Conservation (phyloP, 2,797 vertebrate species). For the Triplophysa bombifrons region DNA sequence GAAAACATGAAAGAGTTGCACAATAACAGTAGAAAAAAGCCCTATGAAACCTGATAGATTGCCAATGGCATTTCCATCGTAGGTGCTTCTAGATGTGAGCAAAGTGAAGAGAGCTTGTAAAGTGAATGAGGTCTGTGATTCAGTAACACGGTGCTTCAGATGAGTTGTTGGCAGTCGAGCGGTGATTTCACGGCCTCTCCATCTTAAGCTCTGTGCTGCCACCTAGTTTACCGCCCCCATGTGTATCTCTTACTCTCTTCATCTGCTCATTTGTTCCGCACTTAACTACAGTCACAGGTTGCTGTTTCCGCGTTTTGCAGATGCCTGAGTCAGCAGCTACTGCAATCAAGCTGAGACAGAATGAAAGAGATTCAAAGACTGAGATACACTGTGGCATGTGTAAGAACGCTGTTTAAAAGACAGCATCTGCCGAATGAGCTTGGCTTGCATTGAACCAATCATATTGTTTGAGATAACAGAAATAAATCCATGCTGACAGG, state of each 20-base stretch:
- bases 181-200: neutral
- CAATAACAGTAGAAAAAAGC: neutral
- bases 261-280: conserved; percentile 15
- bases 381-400: neutral
- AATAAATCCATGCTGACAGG: neutral
- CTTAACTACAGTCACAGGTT: conserved; percentile 17
- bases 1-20: neutral
- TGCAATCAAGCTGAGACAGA: conserved; percentile 21
- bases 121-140: conserved; percentile 3
- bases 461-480: neutral
- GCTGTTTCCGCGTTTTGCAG: conserved; percentile 19
- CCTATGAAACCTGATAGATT: neutral
- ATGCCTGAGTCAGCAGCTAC: conserved; percentile 43
- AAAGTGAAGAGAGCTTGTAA: neutral
- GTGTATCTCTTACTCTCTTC: conserved; percentile 10
- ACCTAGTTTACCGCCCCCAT: conserved; percentile 4
- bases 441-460: neutral
- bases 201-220: conserved; percentile 25
- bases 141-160: neutral
- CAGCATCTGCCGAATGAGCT: neutral
- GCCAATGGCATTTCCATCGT: neutral
- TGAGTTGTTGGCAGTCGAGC: conserved; percentile 15
- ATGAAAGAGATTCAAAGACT: conserved; percentile 11
- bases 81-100: neutral
- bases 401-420: neutral